Base-by-base conservation (phyloP, 2,113 vertebrate species). In the Bubalus kerabau region DNA sequence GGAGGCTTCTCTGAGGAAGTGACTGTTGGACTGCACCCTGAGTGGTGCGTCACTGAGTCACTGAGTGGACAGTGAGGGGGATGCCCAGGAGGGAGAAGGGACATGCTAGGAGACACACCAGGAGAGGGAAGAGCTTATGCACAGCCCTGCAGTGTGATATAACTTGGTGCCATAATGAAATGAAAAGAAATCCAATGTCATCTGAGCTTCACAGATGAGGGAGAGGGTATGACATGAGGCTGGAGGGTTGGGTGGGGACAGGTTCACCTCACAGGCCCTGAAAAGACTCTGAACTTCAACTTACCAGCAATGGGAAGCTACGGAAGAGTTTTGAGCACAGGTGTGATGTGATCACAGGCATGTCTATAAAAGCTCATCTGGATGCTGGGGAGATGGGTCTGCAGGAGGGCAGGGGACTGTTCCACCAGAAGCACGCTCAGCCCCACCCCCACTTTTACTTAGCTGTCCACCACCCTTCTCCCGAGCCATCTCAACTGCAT, bases 341-440 rank as follows among this genome's bases (percentile, higher is more conserved):
- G 28, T 46, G 46, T 2, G 16, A 60, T 5, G 4, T 52, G 87
- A 26, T 13, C 62, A 30, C 43, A 11, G 3, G 46, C 13, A 32
- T 6, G 59, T 17, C 16, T 26, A 15, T 7, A 5, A 17, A 40
- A 48, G 82, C 46, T 40, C 74, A 11, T 3, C 36, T 43, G 71
- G 84, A 52, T 59, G 80, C 48, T 5, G 32, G 17, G 40, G 62
- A 17, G 19, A 10, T 6, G 64, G 59, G 50, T 30, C 82, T 32
- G 4, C 43, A 11, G 32, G 48, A 26, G 62, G 40, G 48, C 30
- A 23, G 26, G 46, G 19, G 2, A 5, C 12, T 9, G 6, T 2
- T 2, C 36, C 5, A 24, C 62, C 26, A 9, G n/a, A 23, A 46
- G 17, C 36, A n/a, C 0, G 2, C 67, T 32, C 15, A 11, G 62